Evolutionary conservation across 35 echinoderm and acorn worm species (phyloP).

Genomic region (Chiridota heheva): DNA sequence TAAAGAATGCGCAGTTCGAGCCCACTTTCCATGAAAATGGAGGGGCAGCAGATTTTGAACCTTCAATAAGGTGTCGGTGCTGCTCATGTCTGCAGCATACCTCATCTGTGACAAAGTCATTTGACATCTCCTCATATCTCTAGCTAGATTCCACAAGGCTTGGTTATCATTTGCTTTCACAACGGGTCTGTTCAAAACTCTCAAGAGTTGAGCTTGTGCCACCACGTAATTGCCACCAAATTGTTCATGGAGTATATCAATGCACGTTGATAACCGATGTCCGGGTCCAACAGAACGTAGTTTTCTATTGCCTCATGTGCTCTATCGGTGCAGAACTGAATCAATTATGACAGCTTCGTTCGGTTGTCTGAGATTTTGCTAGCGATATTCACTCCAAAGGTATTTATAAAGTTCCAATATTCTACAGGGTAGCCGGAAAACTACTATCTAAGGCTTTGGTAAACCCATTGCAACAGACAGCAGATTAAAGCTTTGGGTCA

Average conservation of each 20-base stretch:
- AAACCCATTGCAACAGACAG: conserved; percentile 14
- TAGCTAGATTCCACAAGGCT: conserved; percentile 31
- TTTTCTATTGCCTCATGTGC: conserved; percentile 43
- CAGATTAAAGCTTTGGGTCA: no score
- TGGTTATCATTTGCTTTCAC: conserved; percentile 5
- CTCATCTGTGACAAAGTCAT: conserved; percentile 40
- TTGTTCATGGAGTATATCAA: conserved; percentile 60
- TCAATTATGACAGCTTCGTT: conserved; percentile 42
- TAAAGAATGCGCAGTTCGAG: not conserved
- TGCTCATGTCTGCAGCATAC: conserved; percentile 34
- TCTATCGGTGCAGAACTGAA: conserved; percentile 66
- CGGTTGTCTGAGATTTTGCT: conserved; percentile 24
- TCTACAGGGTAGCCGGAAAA: conserved; percentile 43
- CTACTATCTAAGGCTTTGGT: conserved; percentile 37
- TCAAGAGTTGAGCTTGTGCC: conserved; percentile 28
- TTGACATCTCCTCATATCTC: conserved; percentile 50
- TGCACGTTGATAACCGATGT: conserved; percentile 54
- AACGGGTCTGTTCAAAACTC: conserved; percentile 13
- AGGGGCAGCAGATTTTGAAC: conserved; percentile 18
- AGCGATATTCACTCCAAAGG: conserved; percentile 47
- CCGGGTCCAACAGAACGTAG: conserved; percentile 40
- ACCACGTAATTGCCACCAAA: conserved; percentile 52
- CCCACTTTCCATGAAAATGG: conserved; percentile 21
- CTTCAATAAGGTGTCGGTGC: conserved; percentile 28
- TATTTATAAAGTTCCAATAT: conserved; percentile 61